Base-by-base conservation (phyloP, 2,797 vertebrate species). In the Peromyscus nudipes region DNA sequence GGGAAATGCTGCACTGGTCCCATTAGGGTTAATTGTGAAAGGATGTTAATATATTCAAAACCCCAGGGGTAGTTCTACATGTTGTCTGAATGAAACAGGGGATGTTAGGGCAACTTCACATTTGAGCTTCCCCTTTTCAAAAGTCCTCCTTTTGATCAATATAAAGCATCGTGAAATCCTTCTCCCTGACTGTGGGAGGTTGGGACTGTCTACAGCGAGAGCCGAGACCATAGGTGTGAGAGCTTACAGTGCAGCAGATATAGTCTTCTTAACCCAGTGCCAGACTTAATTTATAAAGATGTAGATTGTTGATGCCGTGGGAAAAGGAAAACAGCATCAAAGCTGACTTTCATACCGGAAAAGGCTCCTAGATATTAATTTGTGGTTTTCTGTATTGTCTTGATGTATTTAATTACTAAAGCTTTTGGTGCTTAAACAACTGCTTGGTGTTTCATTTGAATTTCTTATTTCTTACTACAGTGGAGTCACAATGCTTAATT, bases 1-100 rank as follows among this genome's bases (percentile, higher is more conserved):
- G 96, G 96, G 97, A 98, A 98, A 94, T 37, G 89, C 94, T 94
- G 98, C 96, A 96, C 98, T 98, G 98, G 97, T 98, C 96, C 98
- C 98, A 98, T 98, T 98, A 98, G 98, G 98, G 98, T 97, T 98
- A 99, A 98, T 98, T 99, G 98, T 98, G 97, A 98, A 98, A 98
- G 92, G 89, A 98, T 98, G 98, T 97, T 98, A 98, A 98, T 98
- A 95, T 97, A 98, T 98, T 98, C 97, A 97, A 97, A 97, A 94
- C 98, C 98, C 98, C 97, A 98, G 95, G 98, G 98, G 98, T 96
- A 96, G 96, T 98, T 98, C 97, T 98, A 97, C 97, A 96, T 98
- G 97, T 98, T 98, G 97, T 98, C 96, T 98, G 75, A 97, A 97
- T 92, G 95, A 98, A 98, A 98, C 91, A 97, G 94, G 95, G 96